Base-by-base conservation (phyloP, 2,888 invertebrate genomes). In the Caenorhabditis sinica region DNA sequence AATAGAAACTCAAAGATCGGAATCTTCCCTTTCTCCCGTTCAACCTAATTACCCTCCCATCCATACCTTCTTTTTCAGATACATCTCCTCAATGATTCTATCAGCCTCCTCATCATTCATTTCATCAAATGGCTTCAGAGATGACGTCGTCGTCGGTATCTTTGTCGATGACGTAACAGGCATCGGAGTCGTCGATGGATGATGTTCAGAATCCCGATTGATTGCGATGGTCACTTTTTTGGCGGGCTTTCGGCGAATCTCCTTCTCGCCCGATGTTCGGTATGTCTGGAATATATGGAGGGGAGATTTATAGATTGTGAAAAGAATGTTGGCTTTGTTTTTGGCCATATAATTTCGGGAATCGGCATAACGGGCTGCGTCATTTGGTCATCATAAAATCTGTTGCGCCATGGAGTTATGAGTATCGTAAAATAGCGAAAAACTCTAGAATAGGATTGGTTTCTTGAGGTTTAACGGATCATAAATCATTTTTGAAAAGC, bases 41-140 rank as follows among this genome's bases (percentile, higher is more conserved):
- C 56, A 56, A 56, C 43, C 28, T 66, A 28, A 66, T 28, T 45
- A 9, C 40, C 40, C n/a, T 30, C 8, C 20, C 23, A 40, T 25
- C 25, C 73, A 23, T n/a, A 80, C 83, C 60, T 84, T 84, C 40
- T 85, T 82, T 30, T 73, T 77, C 36, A 85, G 45, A 49, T 82
- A 85, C 82, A 85, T 82, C 51, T 85, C 75, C 49, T 85, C 85
- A 25, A 85, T 85, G 49, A 85, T 66, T 66, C 75, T 33, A 60
- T 85, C 85, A 3, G 82, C 63, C 53, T 85, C 79, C 43, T 76
- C 82, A 13, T 85, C 85, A 63, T 85, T 65, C 73, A 82, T 63
- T 53, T 79, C 79, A n/a, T 85, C 85, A n/a, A 81, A 73, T 51
- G 81, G 66, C 40, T 76, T 65, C 45, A 25, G 17, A 2, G 72